phyloP scores from a whole-genome alignment of 1,140 invertebrate genomes.

The Orius laevigatus region DNA sequence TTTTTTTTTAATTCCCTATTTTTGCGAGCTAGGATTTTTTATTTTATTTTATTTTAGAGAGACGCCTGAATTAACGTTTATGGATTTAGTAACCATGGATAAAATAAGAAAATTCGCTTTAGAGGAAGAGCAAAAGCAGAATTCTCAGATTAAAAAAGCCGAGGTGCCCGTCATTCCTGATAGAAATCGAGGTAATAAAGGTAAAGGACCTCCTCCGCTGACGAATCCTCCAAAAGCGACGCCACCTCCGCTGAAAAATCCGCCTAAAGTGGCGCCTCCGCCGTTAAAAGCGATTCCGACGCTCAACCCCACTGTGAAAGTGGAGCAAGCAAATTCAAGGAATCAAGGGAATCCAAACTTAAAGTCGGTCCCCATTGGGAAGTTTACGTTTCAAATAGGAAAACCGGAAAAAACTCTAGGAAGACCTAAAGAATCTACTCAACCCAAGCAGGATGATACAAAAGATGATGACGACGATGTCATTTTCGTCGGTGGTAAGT shows the following conservation, averaged over 20 bases:
- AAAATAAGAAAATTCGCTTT: slow-evolving; percentile 10
- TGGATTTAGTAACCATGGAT: slow-evolving; percentile 9
- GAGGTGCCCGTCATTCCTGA: too few species aligned
- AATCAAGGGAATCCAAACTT: too few species aligned
- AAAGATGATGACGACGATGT: slow-evolving; percentile 6
- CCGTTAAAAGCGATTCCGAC: too few species aligned
- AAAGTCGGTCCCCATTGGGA: too few species aligned
- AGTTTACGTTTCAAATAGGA: slow-evolving; percentile 4
- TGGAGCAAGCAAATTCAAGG: too few species aligned
- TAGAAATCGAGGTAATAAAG: too few species aligned
- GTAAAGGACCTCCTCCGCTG: slow-evolving; percentile 4
- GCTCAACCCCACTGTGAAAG: too few species aligned
- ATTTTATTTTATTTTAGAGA: slow-evolving; percentile 10
- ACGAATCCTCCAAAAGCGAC: neutral
- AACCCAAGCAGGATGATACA: neutral
- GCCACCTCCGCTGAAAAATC: too few species aligned
- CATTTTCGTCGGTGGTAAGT: slow-evolving; percentile 2
- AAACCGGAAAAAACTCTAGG: slow-evolving; percentile 2
- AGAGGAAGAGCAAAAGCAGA: too few species aligned
- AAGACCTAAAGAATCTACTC: neutral
- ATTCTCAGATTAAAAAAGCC: too few species aligned
- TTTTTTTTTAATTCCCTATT: neutral
- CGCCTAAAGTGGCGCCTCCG: too few species aligned
- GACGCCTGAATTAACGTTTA: slow-evolving; percentile 10
- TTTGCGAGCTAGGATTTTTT: neutral